These are phyloP conservation scores for Danio jaintianensis DNA, from an alignment of 2,797 vertebrate genomes.

Conservation along the genomic window DNA sequence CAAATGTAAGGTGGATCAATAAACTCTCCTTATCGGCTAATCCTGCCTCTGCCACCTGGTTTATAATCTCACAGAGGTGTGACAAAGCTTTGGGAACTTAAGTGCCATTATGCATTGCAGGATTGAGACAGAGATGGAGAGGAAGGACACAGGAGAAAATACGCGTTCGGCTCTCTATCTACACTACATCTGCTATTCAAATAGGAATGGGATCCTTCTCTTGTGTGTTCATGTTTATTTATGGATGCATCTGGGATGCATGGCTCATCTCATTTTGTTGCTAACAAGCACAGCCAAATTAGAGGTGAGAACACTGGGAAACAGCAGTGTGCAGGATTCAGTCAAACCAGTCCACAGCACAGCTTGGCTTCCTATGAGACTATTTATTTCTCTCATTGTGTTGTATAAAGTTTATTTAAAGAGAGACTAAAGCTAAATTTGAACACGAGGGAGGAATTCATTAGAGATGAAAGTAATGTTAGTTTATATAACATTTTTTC, in stretches of 20 bases:
- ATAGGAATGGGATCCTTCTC: conserved; percentile 65
- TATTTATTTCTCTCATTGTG: conserved; percentile 44
- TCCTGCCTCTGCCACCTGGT: conserved; percentile 11
- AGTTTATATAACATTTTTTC: conserved; percentile 11
- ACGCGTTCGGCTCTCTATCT: conserved; percentile 50
- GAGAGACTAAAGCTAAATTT: conserved; percentile 24
- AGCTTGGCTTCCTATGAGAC: conserved; percentile 35
- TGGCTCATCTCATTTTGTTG: conserved; percentile 71
- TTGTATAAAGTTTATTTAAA: conserved; percentile 42
- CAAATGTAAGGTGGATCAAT: conserved; percentile 45
- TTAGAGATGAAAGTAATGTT: conserved; percentile 27
- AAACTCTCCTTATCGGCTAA: conserved; percentile 37
- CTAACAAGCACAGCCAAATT: conserved; percentile 74
- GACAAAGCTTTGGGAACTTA: conserved; percentile 27
- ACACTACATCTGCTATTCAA: conserved; percentile 68
- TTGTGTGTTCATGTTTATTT: conserved; percentile 76
- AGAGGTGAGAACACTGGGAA: conserved; percentile 74
- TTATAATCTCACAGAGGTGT: conserved; percentile 45
- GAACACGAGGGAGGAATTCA: conserved; percentile 20
- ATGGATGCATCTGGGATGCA: conserved; percentile 66
- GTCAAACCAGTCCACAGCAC: conserved; percentile 58
- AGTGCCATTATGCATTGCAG: conserved; percentile 27
- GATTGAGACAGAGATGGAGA: conserved; percentile 12
- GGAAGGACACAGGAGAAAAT: conserved; percentile 5
- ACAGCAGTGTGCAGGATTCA: conserved; percentile 60